Evolutionary conservation across 2,888 invertebrate species (phyloP).

Genomic region (Eumacrocentrus americanus): DNA sequence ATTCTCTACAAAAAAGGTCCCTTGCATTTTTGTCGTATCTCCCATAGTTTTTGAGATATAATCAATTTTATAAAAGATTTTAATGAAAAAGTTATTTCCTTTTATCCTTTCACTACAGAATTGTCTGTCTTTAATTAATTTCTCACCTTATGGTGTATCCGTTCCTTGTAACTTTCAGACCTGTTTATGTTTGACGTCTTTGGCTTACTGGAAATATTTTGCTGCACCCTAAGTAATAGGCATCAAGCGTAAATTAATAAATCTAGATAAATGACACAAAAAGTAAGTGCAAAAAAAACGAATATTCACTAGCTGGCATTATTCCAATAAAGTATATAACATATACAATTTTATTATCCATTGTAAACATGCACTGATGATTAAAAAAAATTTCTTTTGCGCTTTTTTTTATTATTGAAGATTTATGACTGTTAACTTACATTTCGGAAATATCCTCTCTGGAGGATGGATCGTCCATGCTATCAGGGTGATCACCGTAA

Average conservation of each 20-base stretch:
- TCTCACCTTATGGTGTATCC: slow-evolving; percentile 65
- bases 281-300: slow-evolving; percentile 10
- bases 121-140: no score
- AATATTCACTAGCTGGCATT: neutral
- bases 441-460: slow-evolving; percentile 60
- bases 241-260: slow-evolving; percentile 24
- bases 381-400: no score
- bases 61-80: no score
- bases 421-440: slow-evolving; percentile 48
- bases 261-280: slow-evolving; percentile 20
- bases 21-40: no score
- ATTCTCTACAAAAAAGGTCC: no score
- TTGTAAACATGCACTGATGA: no score
- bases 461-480: slow-evolving; percentile 57
- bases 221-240: slow-evolving; percentile 54
- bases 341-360: no score
- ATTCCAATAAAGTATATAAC: neutral
- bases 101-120: no score
- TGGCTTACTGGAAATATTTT: slow-evolving; percentile 61
- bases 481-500: slow-evolving; percentile 56
- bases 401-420: neutral
- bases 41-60: neutral
- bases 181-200: slow-evolving; percentile 66
- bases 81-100: no score
- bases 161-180: slow-evolving; percentile 77